Evolutionary conservation across 2,888 invertebrate species (phyloP), one percentile per base, ranked within the genome.

Genomic region (Syrista parreyssii): DNA sequence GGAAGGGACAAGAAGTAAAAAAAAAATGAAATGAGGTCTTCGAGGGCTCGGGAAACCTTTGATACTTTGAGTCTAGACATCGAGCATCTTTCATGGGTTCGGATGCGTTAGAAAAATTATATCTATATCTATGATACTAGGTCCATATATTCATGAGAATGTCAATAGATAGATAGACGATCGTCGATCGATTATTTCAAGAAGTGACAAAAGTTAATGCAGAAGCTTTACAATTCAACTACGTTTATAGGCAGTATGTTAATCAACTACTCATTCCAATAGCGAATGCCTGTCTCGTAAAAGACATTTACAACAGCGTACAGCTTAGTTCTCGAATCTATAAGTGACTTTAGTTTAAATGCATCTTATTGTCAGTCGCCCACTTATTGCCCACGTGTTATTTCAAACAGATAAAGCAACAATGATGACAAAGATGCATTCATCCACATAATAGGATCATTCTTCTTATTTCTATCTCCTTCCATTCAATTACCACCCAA

Each of bases 341-440:
- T 74, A 76, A 73, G 73, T 73, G 68, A 40, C 76, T 74, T 76
- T 76, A 76, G 76, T 78, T 78, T 76, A 78, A 78, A 78, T 76
- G 69, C 74, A 74, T 73, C 55, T 78, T 76, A 76, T 76, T 76
- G 78, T 78, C 76, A 73, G 78, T 68, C 76, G 78, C 36, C 30
- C 36, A 68, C 36, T 36, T 71, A 78, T 74, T 78, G 76, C 76
- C 73, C 74, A 23, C 11, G 34, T 73, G 78, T 76, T 76, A 68
- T 76, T 76, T 15, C 74, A 78, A 78, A 76, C 78, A 76, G 78
- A 78, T 78, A 69, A 68, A 78, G 76, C 78, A 78, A 74, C 74
- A 69, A 76, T 68, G 78, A 76, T 78, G 76, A 78, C 76, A 78
- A 76, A 76, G 74, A 55, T 68, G 68, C 73, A 76, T 78, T 78